These are phyloP conservation scores for Taphrorychus bicolor DNA, from an alignment of 2,888 invertebrate species.

Conservation along the genomic window DNA sequence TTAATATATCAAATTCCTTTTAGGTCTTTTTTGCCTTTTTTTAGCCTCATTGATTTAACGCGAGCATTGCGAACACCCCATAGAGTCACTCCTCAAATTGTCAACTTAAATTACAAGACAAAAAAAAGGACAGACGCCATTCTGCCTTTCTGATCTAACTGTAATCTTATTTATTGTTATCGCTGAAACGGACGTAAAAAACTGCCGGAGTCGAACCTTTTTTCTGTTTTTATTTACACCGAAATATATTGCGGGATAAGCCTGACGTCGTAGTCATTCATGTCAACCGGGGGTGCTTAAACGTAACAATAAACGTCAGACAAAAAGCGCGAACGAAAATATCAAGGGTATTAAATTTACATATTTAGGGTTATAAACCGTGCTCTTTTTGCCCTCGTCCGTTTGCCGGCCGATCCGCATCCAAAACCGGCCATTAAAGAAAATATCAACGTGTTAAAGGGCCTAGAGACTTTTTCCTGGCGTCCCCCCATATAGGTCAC, in stretches of 20 bases:
- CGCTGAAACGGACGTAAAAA: slow-evolving; percentile 6
- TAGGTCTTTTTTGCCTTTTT: too few species aligned
- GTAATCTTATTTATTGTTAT: slow-evolving; percentile 16
- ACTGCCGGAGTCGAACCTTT: neutral
- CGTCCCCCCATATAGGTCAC: neutral
- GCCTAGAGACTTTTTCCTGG: neutral
- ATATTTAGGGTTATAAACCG: slow-evolving; percentile 34
- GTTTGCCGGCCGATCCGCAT: slow-evolving; percentile 18
- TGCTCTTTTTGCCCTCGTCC: slow-evolving; percentile 22
- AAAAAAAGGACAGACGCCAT: neutral
- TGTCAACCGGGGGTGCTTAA: slow-evolving; percentile 32
- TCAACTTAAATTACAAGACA: neutral
- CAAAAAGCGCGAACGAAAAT: slow-evolving; percentile 34
- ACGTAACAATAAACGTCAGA: slow-evolving; percentile 38
- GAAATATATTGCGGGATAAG: slow-evolving; percentile 28
- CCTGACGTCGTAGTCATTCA: slow-evolving; percentile 33
- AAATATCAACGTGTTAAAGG: neutral
- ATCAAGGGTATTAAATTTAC: slow-evolving; percentile 38
- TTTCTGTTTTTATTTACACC: slow-evolving; percentile 28
- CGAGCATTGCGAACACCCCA: neutral
- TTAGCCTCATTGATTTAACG: too few species aligned
- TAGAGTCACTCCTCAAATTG: neutral
- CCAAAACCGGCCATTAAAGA: slow-evolving; percentile 14
- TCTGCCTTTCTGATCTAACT: neutral
- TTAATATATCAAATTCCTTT: too few species aligned